Evolutionary conservation across 2,797 vertebrate genomes (phyloP).

Genomic region (Channa striata): DNA sequence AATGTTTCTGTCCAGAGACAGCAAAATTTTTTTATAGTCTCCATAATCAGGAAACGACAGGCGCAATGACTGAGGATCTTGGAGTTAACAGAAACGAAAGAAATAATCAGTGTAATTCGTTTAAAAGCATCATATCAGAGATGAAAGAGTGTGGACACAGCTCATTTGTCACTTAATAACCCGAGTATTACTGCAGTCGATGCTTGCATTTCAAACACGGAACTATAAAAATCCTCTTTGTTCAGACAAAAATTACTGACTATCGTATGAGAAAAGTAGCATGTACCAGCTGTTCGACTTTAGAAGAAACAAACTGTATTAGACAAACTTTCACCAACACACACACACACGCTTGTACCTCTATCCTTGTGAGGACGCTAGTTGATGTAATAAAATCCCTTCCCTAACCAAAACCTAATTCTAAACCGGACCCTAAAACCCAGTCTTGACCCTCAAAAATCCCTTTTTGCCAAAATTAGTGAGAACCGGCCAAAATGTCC

Average conservation of each 20-base stretch:
- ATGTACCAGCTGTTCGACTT: conserved; percentile 7
- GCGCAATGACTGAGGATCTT: not conserved
- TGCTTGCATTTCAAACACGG: conserved; percentile 9
- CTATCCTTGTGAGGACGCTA: too few relatives aligned
- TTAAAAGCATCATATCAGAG: conserved; percentile 24
- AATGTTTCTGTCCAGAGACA: conserved; percentile 10
- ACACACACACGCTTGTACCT: not conserved
- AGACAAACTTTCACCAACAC: not conserved
- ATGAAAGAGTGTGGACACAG: conserved; percentile 13
- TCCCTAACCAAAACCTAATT: too few relatives aligned
- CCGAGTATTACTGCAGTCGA: not conserved
- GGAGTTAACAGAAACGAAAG: conserved; percentile 9
- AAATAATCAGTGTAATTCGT: conserved; percentile 9
- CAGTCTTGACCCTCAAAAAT: too few relatives aligned
- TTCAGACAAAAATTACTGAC: conserved; percentile 7
- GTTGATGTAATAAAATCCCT: too few relatives aligned
- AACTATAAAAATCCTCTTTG: conserved; percentile 3
- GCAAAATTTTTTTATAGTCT: not conserved
- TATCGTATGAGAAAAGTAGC: conserved; percentile 11
- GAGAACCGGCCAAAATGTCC: too few relatives aligned
- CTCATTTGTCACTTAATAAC: conserved; percentile 49
- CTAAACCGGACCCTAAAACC: too few relatives aligned
- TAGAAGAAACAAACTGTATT: conserved; percentile 18
- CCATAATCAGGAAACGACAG: not conserved
- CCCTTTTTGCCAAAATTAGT: too few relatives aligned